These are phyloP conservation scores for Phocides pigmalion DNA, from an alignment of 1,140 invertebrate species.

Conservation along the genomic window DNA sequence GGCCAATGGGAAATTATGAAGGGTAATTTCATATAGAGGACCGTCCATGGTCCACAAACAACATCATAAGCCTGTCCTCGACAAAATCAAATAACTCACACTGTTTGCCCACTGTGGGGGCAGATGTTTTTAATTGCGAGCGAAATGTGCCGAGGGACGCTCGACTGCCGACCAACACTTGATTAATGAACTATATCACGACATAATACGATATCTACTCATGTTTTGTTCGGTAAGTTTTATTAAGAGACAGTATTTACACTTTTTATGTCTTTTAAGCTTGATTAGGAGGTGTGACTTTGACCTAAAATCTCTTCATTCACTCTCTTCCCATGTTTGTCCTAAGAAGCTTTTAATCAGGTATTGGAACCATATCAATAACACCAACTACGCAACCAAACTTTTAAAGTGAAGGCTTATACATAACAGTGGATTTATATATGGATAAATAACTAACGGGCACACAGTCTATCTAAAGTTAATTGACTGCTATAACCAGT, in stretches of 20 bases:
- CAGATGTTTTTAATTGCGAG: conserved; percentile 39
- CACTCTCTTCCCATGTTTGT: too few species aligned
- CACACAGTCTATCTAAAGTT: too few species aligned
- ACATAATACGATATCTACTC: conserved; percentile 23
- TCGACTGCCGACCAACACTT: background rate
- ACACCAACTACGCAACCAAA: too few species aligned
- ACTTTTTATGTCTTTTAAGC: too few species aligned
- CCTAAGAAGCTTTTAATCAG: too few species aligned
- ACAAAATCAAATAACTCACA: conserved; percentile 22
- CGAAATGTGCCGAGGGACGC: conserved; percentile 28
- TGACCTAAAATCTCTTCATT: too few species aligned
- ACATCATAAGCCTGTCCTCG: conserved; percentile 24
- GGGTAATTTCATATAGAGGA: background rate
- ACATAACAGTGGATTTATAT: too few species aligned
- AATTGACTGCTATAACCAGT: too few species aligned
- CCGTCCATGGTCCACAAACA: conserved; percentile 11
- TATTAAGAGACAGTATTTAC: background rate
- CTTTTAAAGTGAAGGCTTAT: too few species aligned
- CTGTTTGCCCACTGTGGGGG: conserved; percentile 10
- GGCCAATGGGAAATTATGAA: conserved; percentile 10
- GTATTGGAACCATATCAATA: too few species aligned
- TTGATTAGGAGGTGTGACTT: too few species aligned
- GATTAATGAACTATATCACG: background rate
- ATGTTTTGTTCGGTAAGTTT: conserved; percentile 14
- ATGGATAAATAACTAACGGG: too few species aligned